Evolutionary conservation across 2,113 vertebrate genomes (phyloP), one percentile per base, ranked within the genome.

Genomic region (Xiphophorus hellerii): DNA sequence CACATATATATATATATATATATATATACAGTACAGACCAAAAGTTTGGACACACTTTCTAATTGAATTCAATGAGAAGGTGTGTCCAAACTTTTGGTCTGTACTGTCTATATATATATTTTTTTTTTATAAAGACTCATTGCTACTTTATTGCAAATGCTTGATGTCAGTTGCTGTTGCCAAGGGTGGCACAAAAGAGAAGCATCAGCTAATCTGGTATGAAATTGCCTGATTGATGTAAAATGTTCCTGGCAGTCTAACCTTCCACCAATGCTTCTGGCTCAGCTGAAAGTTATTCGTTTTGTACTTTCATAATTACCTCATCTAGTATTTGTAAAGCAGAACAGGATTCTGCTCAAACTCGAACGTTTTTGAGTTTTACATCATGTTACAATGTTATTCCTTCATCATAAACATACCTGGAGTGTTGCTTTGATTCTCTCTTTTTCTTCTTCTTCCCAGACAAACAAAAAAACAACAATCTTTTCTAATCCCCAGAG

Each of bases 401-500:
- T 37, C 35, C 35, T 37, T 37, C 35, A 37, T 37, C 35, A 37
- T 37, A 37, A 37, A 37, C 10, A 37, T 37, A 37, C 35, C 35
- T 37, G 35, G 10, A 37, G 35, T 37, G 35, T 37, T 37, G 2
- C 35, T 37, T 37, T 37, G 42, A 62, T 39, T 78, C 73, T 39
- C 51, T 58, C 25, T 58, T 10, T 58, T 8, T 48, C 51, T 58
- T 54, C 5, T 7, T 54, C 5, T 42, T 15, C 14, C 3, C 14
- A 42, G 39, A 35, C 1, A 35, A 35, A 35, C 33, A 35, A 35
- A 44, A 82, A 74, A 1, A 66, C 66, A 15, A 66, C 62, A 60
- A 44, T 31, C 9, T 70, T 74, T 69, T 82, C 54, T 74, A 68
- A 61, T 37, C 39, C 61, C 33, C 48, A 64, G 71, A 65, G 78